Percentiles rank a stretch among this genome's conserved stretches.
phyloP scores from a whole-genome alignment of 2,113 vertebrate species.

The Crotalus horridus region DNA sequence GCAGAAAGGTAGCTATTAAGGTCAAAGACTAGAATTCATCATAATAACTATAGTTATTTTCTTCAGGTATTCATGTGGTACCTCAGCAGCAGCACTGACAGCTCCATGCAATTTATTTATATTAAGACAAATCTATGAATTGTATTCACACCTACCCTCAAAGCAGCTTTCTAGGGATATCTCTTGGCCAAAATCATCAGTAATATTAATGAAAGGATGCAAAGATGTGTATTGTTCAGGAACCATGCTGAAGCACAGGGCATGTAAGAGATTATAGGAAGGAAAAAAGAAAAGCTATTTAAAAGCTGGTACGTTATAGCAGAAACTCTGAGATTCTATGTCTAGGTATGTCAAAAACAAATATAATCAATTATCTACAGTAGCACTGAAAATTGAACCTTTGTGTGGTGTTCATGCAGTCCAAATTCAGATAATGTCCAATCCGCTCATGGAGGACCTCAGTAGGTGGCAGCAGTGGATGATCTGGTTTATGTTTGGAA shows the following conservation, averaged over 20 bases:
- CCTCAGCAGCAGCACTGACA: slow-evolving; percentile 67
- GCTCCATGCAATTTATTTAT: slow-evolving; percentile 64
- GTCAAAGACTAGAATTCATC: slow-evolving; percentile 65
- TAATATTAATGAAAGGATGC: slow-evolving; percentile 59
- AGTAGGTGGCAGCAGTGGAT: background rate
- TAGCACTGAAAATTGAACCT: background rate
- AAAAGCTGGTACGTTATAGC: slow-evolving; percentile 29
- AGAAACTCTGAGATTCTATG: slow-evolving; percentile 23
- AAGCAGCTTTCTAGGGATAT: slow-evolving; percentile 64
- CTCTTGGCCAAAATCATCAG: slow-evolving; percentile 61
- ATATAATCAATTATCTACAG: background rate
- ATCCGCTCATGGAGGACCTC: background rate
- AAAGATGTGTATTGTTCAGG: slow-evolving; percentile 63
- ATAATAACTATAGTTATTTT: slow-evolving; percentile 64
- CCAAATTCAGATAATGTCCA: background rate
- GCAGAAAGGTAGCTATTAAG: slow-evolving; percentile 61
- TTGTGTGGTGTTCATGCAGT: background rate
- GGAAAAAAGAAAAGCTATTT: slow-evolving; percentile 40
- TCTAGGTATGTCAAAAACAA: slow-evolving; percentile 28
- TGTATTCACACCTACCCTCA: slow-evolving; percentile 67
- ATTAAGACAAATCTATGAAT: slow-evolving; percentile 57
- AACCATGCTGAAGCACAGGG: slow-evolving; percentile 56
- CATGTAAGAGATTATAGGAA: slow-evolving; percentile 51
- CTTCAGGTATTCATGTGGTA: slow-evolving; percentile 64
- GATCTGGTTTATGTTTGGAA: background rate